Evolutionary conservation across 2,113 vertebrate genomes (phyloP).

Genomic region (Cheirogaleus medius): DNA sequence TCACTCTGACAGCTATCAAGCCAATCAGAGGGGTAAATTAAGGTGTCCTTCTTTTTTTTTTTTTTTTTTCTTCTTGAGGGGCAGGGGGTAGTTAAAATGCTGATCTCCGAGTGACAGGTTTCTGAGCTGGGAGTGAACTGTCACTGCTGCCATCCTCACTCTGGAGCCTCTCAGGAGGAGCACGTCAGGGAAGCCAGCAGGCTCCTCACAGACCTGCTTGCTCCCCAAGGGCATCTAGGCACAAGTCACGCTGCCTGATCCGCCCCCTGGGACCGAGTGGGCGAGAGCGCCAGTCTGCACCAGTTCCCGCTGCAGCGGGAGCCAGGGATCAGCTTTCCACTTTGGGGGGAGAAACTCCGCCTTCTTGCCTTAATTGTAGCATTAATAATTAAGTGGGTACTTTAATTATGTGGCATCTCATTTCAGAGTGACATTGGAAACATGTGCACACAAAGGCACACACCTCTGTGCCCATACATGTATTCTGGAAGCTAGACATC

Average conservation of each 20-base stretch:
- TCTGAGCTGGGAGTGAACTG: conserved; percentile 66
- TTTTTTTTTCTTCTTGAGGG: conserved; percentile 52
- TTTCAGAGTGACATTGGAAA: not conserved
- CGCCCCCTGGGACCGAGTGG: conserved; percentile 25
- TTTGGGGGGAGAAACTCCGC: not conserved
- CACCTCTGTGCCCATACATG: fast-evolving
- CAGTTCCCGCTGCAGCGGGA: not conserved
- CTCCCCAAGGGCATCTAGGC: conserved; percentile 74
- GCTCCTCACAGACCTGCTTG: conserved; percentile 52
- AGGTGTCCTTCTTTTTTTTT: conserved; percentile 46
- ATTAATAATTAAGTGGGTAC: conserved; percentile 35
- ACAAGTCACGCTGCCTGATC: conserved; percentile 38
- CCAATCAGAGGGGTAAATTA: conserved; percentile 71
- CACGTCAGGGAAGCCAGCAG: conserved; percentile 40
- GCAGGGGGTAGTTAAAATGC: conserved; percentile 59
- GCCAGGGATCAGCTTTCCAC: not conserved
- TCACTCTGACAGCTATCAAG: conserved; percentile 70
- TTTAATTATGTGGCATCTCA: not conserved
- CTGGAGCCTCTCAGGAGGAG: conserved; percentile 32
- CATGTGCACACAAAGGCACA: not conserved
- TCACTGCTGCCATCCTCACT: conserved; percentile 49
- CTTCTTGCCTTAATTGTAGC: conserved; percentile 27
- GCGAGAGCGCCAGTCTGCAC: not conserved
- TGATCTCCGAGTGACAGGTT: conserved; percentile 73
- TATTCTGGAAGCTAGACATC: conserved; percentile 54